Percentiles rank a stretch among this genome's conserved stretches.
Evolutionary conservation across 2,888 invertebrate species (phyloP).

Genomic region (Pseudococcus longispinus): DNA sequence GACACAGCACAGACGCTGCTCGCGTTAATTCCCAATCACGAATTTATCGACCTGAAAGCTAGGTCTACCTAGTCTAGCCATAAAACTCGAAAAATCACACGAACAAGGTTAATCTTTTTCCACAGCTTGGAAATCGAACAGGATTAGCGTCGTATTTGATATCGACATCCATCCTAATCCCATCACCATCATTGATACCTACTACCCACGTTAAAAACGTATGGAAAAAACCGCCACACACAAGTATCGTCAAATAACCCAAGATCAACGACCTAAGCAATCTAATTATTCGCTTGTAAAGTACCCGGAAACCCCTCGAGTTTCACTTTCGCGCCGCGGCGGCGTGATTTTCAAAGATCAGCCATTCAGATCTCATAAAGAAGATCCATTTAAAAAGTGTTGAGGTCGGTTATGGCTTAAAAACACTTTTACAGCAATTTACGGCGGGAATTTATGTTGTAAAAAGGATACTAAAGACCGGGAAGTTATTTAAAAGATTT

Average conservation of each 20-base stretch:
- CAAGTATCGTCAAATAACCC: not conserved
- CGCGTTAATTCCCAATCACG: not conserved
- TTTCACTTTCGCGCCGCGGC: not conserved
- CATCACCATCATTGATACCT: not conserved
- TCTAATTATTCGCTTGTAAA: not conserved
- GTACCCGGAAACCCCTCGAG: not conserved
- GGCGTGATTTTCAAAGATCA: constrained; percentile 20
- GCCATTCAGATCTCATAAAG: constrained; percentile 43
- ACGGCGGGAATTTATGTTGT: constrained; percentile 53
- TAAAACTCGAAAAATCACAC: not conserved
- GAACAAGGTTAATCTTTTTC: not conserved
- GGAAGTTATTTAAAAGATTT: constrained; percentile 53
- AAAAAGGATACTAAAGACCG: constrained; percentile 56
- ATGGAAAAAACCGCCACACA: not conserved
- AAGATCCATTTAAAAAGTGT: constrained; percentile 56
- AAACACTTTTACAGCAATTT: constrained; percentile 54
- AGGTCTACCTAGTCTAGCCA: not conserved
- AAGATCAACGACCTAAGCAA: not conserved
- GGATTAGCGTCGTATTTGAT: not conserved
- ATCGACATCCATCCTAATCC: not conserved
- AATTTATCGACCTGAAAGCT: not conserved
- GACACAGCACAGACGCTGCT: not conserved
- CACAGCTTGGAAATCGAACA: not conserved
- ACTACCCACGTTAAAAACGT: not conserved
- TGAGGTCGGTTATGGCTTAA: constrained; percentile 55